Base-by-base conservation (phyloP, 2,113 vertebrate species). In the Hippoglossus stenolepis region DNA sequence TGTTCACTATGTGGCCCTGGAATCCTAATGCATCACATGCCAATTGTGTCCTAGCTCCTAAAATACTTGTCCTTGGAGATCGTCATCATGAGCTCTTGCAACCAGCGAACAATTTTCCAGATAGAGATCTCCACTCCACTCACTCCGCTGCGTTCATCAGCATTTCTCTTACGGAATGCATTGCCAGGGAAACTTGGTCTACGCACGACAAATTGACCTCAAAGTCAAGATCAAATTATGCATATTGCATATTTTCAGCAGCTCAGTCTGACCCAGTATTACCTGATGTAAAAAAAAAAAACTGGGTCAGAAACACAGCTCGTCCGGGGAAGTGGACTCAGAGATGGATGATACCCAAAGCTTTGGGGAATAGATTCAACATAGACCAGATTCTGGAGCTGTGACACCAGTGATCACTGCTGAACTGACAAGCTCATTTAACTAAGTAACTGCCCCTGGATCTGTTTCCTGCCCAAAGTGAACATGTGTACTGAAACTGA, bases 181-280 rank as follows among this genome's bases (percentile, higher is more conserved):
- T 91, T 90, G 86, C 91, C 83, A 82, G 23, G 88, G 90, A 89
- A 89, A 91, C 90, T 76, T 61, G 64, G 66, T 66, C 68, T 63
- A 70, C n/a, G 21, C 59, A 76, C 9, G 67, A 81, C 65, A 61
- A 79, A 61, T 59, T 87, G 83, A 91, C 86, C 86, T 75, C 83
- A 38, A 66, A 82, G 79, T 84, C 53, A 4, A 80, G 80, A 75
- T 87, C 77, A 82, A 79, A 82, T 74, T 53, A 10, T 49, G 75
- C 77, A 72, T 65, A 65, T 65, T 61, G 77, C 65, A 67, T 17
- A 68, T 75, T 73, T 54, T 62, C 71, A 65, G 75, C 68, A 40
- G 28, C 83, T 85, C 79, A 40, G 64, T 53, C 53, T 26, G 23
- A 35, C 35, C 38, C 4, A 15, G 38, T 56, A 65, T 70, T 26